These are phyloP conservation scores for Empis livida DNA, from an alignment of 2,888 invertebrate genomes.

Conservation along the genomic window DNA sequence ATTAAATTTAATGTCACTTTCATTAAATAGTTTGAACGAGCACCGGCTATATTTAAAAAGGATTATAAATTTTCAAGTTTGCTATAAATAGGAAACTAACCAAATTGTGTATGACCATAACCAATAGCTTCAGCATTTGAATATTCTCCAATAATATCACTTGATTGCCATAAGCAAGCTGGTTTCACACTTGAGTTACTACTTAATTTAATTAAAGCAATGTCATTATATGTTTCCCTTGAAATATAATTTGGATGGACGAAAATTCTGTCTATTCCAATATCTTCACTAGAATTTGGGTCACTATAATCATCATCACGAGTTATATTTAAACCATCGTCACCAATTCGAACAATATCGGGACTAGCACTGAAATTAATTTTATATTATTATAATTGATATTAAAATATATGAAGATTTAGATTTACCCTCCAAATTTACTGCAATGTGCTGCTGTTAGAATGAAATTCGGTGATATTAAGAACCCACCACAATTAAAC, in stretches of 20 bases:
- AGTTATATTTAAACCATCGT: slow-evolving; percentile 15
- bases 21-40: not conserved
- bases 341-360: slow-evolving; percentile 19
- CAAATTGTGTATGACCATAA: slow-evolving; percentile 8
- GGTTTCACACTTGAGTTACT: not conserved
- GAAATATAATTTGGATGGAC: slow-evolving; percentile 34
- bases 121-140: slow-evolving; percentile 10
- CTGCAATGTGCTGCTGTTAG: slow-evolving; percentile 33
- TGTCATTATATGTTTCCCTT: slow-evolving; percentile 38
- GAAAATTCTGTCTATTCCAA: slow-evolving; percentile 21
- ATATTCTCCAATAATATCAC: not conserved
- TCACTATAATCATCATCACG: slow-evolving; percentile 18
- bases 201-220: slow-evolving; percentile 34
- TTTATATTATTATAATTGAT: not conserved
- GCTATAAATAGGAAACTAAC: not conserved
- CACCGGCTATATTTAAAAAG: not conserved
- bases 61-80: not conserved
- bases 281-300: not conserved
- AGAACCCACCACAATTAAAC: slow-evolving; percentile 32
- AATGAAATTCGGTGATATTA: slow-evolving; percentile 28
- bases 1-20: not conserved
- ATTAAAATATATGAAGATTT: not conserved
- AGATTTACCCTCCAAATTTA: slow-evolving; percentile 19
- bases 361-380: slow-evolving; percentile 8
- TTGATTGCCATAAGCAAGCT: not conserved